Evolutionary conservation across 1,140 invertebrate species (phyloP), one percentile per base, ranked within the genome.

Genomic region (Drosophila subobscura): DNA sequence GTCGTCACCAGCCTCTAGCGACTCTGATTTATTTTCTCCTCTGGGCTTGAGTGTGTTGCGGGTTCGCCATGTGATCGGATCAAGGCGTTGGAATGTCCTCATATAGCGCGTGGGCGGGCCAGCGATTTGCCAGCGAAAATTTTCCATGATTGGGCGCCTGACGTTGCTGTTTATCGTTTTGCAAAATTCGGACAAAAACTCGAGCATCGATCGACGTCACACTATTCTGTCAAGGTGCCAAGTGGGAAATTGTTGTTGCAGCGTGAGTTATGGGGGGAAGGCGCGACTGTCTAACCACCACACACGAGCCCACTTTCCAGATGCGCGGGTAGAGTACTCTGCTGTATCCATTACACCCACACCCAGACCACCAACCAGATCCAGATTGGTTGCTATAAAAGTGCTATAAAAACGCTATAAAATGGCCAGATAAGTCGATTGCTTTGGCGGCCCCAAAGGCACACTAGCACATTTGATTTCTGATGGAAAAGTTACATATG

Each of bases 211-310:
- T 65, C 58, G 52, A 74, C 71, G 70, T 74, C 71, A 74, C 53
- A 47, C 59, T 55, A 7, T 78, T 72, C 44, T 80, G 78, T 81
- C 77, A 80, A 65, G 23, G 50, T 85, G 80, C 80, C 80, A 85
- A 79, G 27, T 33, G 41, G 16, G 16, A 20, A 46, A 46, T 68
- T 68, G 16, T 40, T 27, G 46, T 46, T 50, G 65, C 65, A 5
- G 57, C 57, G 46, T 77, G 55, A 73, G 47, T 65, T 58, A 63
- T 70, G 47, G 51, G 47, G 47, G 49, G 56, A 65, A 67, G 80
- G 80, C 73, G 73, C 70, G 73, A 10, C 53, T 40, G 12, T n/a
- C 10, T 20, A 20, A 20, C 50, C 25, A 14, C 77, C 55, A 68
- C 51, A 51, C 72, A 65, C 72, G 66, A 79, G 66, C 58, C 66